Conservation (phyloP, 2,888 invertebrate genomes). For the Archips crataeganus region DNA sequence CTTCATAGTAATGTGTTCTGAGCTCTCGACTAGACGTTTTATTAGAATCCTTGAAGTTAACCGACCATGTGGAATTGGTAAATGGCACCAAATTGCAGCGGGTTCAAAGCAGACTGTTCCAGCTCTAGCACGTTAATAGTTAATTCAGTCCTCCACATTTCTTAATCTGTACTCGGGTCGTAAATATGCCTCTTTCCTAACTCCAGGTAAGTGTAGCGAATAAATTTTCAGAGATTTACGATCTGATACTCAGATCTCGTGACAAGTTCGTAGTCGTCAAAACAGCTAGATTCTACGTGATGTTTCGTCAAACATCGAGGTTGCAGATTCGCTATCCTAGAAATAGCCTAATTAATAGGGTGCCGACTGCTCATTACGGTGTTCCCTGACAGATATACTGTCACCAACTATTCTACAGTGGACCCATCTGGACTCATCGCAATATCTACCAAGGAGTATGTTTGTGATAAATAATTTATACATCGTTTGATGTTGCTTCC, state of each 20-base stretch:
- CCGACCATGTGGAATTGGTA: conserved; percentile 33
- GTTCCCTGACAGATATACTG: conserved; percentile 68
- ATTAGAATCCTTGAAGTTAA: conserved; percentile 32
- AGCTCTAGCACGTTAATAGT: conserved; percentile 23
- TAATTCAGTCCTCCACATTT: conserved; percentile 31
- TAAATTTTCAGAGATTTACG: conserved; percentile 32
- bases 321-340: conserved; percentile 50
- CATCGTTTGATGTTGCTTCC: conserved; percentile 57
- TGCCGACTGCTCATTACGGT: conserved; percentile 62
- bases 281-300: conserved; percentile 25
- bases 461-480: conserved; percentile 55
- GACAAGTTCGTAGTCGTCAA: conserved; percentile 12
- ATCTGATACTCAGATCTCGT: conserved; percentile 23
- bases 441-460: conserved; percentile 48
- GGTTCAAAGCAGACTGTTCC: conserved; percentile 32
- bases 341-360: conserved; percentile 62
- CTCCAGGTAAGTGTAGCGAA: background rate
- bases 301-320: conserved; percentile 40
- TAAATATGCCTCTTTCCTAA: conserved; percentile 13
- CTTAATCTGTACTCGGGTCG: conserved; percentile 10
- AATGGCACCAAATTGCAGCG: conserved; percentile 15
- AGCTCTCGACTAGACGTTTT: conserved; percentile 22
- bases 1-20: conserved; percentile 31
- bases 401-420: conserved; percentile 56
- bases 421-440: conserved; percentile 49